A percentile compares a stretch with the other conserved stretches of the same genome.
Evolutionary conservation across 2,888 invertebrate species (phyloP).

Genomic region (Apomyelois bistriatella): DNA sequence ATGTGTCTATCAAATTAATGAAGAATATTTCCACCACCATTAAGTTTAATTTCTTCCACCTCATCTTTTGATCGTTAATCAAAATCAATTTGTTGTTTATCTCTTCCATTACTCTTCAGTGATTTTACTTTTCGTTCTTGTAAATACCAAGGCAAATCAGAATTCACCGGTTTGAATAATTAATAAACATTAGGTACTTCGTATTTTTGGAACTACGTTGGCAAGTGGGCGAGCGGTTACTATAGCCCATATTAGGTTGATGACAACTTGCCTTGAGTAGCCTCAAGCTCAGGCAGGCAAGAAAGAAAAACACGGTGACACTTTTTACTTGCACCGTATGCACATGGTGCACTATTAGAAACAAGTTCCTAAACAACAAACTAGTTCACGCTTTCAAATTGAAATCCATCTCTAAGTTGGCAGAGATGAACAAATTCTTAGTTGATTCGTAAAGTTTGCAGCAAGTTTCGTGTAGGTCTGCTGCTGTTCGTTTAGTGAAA

Average conservation of each 20-base stretch:
- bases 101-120: neutral
- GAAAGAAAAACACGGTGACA: no score
- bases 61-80: slow-evolving; percentile 21
- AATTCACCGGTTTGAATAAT: no score
- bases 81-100: slow-evolving; percentile 12
- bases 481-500: slow-evolving; percentile 21
- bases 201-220: no score
- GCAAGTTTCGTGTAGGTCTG: slow-evolving; percentile 21
- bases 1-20: slow-evolving; percentile 21
- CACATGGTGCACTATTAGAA: slow-evolving; percentile 29
- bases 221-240: no score
- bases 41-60: slow-evolving; percentile 23
- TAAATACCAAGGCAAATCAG: no score
- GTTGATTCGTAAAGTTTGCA: slow-evolving; percentile 33
- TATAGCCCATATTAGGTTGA: no score
- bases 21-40: slow-evolving; percentile 18
- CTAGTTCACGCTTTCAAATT: slow-evolving; percentile 38
- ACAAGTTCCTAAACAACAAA: slow-evolving; percentile 28
- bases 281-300: no score
- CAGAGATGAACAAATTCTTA: slow-evolving; percentile 24
- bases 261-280: no score
- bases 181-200: no score
- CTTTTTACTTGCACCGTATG: neutral
- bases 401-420: slow-evolving; percentile 33
- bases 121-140: neutral